These are phyloP conservation scores for Phaetusa simplex DNA, from an alignment of 2,113 vertebrate genomes.

Conservation along the genomic window DNA sequence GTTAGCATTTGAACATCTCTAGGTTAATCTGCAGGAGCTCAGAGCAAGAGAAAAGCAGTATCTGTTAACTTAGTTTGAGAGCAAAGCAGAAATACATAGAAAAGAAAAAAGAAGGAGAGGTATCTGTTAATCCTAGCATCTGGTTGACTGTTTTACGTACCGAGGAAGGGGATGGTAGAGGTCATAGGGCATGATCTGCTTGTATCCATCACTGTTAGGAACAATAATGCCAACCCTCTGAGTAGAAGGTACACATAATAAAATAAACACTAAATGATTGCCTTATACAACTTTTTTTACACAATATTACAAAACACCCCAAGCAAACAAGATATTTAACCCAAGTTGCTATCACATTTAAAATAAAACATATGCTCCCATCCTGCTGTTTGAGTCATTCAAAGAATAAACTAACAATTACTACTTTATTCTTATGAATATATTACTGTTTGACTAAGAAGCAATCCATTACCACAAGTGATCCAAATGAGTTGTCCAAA, in stretches of 20 bases:
- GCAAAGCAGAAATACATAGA: conserved; percentile 8
- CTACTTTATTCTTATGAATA: neutral
- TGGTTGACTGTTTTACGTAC: conserved; percentile 80
- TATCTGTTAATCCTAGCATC: conserved; percentile 61
- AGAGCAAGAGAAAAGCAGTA: conserved; percentile 11
- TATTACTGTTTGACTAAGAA: neutral
- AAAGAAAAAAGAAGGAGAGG: neutral
- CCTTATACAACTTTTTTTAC: conserved; percentile 63
- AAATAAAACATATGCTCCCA: neutral
- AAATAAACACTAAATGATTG: conserved; percentile 82
- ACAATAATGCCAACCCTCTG: conserved; percentile 86
- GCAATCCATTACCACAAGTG: neutral
- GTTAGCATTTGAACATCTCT: neutral
- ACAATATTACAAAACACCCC: conserved; percentile 53
- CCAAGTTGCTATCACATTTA: neutral
- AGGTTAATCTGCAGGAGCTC: neutral
- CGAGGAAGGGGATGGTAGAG: conserved; percentile 97
- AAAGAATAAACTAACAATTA: neutral
- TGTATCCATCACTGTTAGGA: conserved; percentile 96
- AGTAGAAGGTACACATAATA: conserved; percentile 83
- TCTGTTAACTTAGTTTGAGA: conserved; percentile 13
- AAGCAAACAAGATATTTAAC: neutral
- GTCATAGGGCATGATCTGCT: conserved; percentile 99
- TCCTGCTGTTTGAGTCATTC: neutral
- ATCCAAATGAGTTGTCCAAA: conserved; percentile 7